These are phyloP conservation scores for Nematolebias whitei DNA, from an alignment of 2,113 vertebrate genomes.

Conservation along the genomic window DNA sequence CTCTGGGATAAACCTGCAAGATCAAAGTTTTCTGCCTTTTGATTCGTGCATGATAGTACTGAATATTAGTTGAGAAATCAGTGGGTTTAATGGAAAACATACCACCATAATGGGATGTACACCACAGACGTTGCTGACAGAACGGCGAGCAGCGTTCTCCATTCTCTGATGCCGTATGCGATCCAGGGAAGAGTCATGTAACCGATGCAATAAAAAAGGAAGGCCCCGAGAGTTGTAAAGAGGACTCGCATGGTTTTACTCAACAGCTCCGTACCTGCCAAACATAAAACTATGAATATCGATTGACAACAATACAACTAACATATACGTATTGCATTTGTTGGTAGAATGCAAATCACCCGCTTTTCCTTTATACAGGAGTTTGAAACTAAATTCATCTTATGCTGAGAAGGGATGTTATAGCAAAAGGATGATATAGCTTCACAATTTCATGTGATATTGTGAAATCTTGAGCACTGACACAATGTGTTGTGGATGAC, in stretches of 20 bases:
- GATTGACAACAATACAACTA: neutral
- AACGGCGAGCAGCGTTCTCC: slow-evolving; percentile 86
- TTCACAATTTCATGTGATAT: too few species aligned
- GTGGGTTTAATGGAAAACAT: slow-evolving; percentile 45
- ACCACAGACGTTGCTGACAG: slow-evolving; percentile 83
- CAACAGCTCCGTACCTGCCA: slow-evolving; percentile 88
- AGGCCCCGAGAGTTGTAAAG: slow-evolving; percentile 88
- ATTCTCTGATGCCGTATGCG: slow-evolving; percentile 87
- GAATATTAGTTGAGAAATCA: neutral
- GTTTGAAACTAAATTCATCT: too few species aligned
- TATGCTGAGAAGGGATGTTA: too few species aligned
- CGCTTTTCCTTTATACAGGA: too few species aligned
- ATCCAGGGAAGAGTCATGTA: slow-evolving; percentile 91
- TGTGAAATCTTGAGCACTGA: too few species aligned
- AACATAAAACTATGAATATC: neutral
- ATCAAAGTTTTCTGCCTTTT: neutral
- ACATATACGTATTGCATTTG: too few species aligned
- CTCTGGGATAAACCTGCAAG: slow-evolving; percentile 88
- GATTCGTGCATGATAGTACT: neutral
- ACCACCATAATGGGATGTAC: slow-evolving; percentile 90
- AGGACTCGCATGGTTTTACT: slow-evolving; percentile 87
- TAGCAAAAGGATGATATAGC: too few species aligned
- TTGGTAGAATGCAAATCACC: too few species aligned
- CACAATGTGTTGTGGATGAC: too few species aligned
- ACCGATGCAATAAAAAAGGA: slow-evolving; percentile 89